phyloP scores from a whole-genome alignment of 2,797 vertebrate genomes.

The Schizopygopsis malacanthus region DNA sequence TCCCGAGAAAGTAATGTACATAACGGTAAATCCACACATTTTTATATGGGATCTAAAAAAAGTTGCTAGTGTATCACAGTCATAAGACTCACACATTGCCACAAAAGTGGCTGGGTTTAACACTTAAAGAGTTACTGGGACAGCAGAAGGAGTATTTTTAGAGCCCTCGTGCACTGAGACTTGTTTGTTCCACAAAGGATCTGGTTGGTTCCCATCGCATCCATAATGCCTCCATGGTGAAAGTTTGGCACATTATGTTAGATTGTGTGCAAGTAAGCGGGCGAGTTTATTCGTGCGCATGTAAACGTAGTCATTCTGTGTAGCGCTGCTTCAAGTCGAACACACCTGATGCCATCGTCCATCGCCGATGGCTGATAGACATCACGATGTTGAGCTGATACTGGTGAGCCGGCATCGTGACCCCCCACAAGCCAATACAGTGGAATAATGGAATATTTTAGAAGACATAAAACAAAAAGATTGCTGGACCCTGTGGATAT shows the following conservation, averaged over 20 bases:
- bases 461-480: not conserved
- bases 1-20: not conserved
- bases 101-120: not conserved
- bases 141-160: constrained; percentile 23
- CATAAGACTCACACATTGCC: not conserved
- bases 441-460: not conserved
- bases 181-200: constrained; percentile 37
- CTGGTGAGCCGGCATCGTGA: no score
- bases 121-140: constrained; percentile 24
- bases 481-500: not conserved
- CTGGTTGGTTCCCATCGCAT: constrained; percentile 45
- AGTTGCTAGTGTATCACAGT: not conserved
- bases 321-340: no score
- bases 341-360: no score
- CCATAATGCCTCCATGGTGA: constrained; percentile 26
- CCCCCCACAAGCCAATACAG: no score
- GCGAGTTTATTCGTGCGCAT: not conserved
- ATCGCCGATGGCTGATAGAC: no score
- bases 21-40: not conserved
- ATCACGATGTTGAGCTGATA: no score
- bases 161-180: constrained; percentile 21
- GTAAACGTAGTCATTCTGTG: no score
- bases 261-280: not conserved
- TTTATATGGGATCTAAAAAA: constrained; percentile 4
- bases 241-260: constrained; percentile 37